These are phyloP conservation scores for Ailuropoda melanoleuca DNA, from an alignment of 2,113 vertebrate genomes.

Conservation along the genomic window DNA sequence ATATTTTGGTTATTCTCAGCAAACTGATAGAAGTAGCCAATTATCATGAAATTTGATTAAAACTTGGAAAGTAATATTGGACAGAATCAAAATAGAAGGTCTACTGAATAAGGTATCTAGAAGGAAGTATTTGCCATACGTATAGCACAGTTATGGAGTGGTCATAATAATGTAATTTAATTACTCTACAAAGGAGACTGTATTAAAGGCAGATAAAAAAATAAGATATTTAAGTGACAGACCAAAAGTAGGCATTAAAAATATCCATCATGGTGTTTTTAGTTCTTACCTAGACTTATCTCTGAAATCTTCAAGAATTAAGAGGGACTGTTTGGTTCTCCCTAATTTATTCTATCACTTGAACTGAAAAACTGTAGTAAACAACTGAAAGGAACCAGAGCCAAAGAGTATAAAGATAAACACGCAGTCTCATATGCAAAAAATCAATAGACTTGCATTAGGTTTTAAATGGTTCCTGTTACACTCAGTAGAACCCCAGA, in stretches of 20 bases:
- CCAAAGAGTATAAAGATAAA: background rate
- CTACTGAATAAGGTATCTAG: background rate
- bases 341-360: background rate
- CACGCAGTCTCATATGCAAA: constrained; percentile 17
- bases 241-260: background rate
- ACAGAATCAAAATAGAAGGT: background rate
- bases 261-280: background rate
- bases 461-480: background rate
- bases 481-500: background rate
- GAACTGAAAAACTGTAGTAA: background rate
- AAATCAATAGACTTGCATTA: constrained; percentile 9
- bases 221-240: background rate
- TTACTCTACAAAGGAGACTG: background rate
- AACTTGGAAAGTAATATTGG: background rate
- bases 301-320: background rate
- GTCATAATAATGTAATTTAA: background rate
- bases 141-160: background rate
- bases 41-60: background rate
- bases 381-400: background rate
- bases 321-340: background rate
- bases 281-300: background rate
- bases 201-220: background rate
- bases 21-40: background rate
- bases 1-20: background rate
- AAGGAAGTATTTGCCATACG: background rate